phyloP scores from a whole-genome alignment of 2,888 invertebrate genomes.

The Eupithecia abbreviata region DNA sequence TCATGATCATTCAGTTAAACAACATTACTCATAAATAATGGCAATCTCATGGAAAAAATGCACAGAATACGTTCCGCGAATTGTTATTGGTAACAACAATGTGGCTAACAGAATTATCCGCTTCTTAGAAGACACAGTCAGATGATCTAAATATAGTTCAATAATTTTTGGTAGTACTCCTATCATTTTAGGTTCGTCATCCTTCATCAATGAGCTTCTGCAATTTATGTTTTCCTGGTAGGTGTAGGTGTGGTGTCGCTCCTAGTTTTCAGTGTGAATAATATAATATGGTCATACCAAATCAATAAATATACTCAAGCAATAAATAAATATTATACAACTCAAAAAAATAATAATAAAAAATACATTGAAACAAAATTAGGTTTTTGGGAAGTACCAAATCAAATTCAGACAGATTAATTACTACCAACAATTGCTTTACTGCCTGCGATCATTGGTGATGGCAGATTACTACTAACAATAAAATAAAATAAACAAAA shows the following conservation, averaged over 20 bases:
- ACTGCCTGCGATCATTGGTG: too few relatives aligned
- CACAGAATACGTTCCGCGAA: slow-evolving; percentile 62
- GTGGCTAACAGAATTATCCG: slow-evolving; percentile 55
- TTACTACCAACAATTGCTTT: too few relatives aligned
- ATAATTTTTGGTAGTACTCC: slow-evolving; percentile 17
- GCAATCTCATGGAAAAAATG: slow-evolving; percentile 72
- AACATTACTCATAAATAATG: slow-evolving; percentile 69
- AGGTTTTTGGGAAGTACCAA: not conserved
- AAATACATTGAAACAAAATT: too few relatives aligned
- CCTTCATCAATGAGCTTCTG: slow-evolving; percentile 11
- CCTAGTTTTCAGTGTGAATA: not conserved
- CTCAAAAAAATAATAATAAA: not conserved
- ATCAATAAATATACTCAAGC: not conserved
- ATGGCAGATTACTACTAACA: too few relatives aligned
- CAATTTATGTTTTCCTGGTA: slow-evolving; percentile 14
- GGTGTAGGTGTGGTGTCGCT: slow-evolving; percentile 13
- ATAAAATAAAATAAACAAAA: too few relatives aligned
- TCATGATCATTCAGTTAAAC: slow-evolving; percentile 53
- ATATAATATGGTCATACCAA: not conserved
- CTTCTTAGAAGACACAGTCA: slow-evolving; percentile 53
- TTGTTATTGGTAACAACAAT: slow-evolving; percentile 49
- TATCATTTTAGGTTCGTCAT: slow-evolving; percentile 11
- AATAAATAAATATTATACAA: not conserved
- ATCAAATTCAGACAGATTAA: not conserved
- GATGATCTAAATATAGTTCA: slow-evolving; percentile 52